A percentile compares a stretch with the other conserved stretches of the same genome.
Conservation (phyloP, 2,797 vertebrate genomes). For the Sebastes taczanowskii region DNA sequence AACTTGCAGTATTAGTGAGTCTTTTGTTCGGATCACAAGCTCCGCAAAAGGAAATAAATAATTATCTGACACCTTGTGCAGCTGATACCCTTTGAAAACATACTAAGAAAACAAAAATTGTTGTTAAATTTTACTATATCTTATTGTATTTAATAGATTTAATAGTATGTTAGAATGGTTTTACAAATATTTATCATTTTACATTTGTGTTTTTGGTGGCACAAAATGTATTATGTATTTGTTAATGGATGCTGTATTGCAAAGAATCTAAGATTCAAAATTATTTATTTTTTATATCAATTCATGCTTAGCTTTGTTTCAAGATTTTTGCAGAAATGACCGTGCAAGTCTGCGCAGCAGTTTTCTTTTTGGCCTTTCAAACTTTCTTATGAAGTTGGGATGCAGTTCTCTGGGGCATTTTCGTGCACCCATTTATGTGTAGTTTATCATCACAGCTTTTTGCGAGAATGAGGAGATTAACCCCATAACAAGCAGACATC, state of each 20-base stretch:
- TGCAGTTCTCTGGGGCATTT: conserved; percentile 50
- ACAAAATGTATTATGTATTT: background rate
- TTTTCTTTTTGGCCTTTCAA: conserved; percentile 65
- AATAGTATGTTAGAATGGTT: background rate
- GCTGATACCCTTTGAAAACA: background rate
- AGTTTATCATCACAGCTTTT: no score
- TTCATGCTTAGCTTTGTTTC: conserved; percentile 16
- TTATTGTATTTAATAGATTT: background rate
- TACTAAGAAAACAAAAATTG: background rate
- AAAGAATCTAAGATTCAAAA: background rate
- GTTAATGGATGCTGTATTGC: background rate
- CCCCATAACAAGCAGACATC: conserved; percentile 77
- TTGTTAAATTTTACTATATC: background rate
- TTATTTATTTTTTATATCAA: background rate
- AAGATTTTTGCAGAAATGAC: background rate
- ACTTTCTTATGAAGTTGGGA: conserved; percentile 72
- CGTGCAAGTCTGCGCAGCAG: background rate
- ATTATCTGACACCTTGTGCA: background rate
- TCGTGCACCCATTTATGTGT: conserved; percentile 63
- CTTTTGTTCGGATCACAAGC: background rate
- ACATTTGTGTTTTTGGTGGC: background rate
- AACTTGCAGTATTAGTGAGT: conserved; percentile 13
- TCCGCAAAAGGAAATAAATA: background rate
- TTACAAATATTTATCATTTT: background rate
- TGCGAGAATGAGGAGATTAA: no score